phyloP scores from a whole-genome alignment of 2,113 vertebrate genomes.

The Gymnocephalus cernua region DNA sequence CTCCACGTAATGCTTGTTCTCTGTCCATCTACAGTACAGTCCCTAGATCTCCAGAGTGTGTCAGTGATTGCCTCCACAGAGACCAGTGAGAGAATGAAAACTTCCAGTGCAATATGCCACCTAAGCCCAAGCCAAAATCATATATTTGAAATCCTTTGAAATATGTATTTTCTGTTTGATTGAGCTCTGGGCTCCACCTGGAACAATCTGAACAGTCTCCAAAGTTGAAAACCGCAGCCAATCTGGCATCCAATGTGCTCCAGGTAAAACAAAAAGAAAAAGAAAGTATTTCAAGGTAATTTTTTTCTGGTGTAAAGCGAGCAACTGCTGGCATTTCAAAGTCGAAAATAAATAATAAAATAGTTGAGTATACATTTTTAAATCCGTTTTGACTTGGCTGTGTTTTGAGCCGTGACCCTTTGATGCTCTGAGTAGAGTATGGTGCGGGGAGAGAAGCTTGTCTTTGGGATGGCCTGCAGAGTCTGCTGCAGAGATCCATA shows the following conservation, averaged over 20 bases:
- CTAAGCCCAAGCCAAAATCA: constrained; percentile 57
- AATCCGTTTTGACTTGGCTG: constrained; percentile 29
- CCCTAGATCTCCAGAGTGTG: constrained; percentile 52
- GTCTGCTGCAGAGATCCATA: constrained; percentile 59
- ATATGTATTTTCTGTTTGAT: constrained; percentile 57
- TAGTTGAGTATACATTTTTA: constrained; percentile 32
- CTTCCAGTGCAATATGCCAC: constrained; percentile 63
- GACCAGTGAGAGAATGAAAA: constrained; percentile 48
- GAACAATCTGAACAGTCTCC: constrained; percentile 54
- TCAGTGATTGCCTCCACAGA: constrained; percentile 58
- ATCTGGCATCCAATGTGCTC: constrained; percentile 42
- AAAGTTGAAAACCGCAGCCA: constrained; percentile 57
- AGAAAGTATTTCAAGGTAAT: constrained; percentile 23
- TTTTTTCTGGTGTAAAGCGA: constrained; percentile 4
- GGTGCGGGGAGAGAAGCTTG: constrained; percentile 25
- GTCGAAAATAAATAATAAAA: constrained; percentile 45
- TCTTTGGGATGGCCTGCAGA: constrained; percentile 44
- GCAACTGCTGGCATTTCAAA: constrained; percentile 13
- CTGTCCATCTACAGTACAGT: constrained; percentile 53
- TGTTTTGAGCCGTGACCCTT: constrained; percentile 36
- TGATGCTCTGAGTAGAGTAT: constrained; percentile 16
- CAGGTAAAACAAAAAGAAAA: constrained; percentile 33
- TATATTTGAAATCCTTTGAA: constrained; percentile 70
- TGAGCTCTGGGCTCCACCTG: constrained; percentile 63
- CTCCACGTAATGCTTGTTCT: constrained; percentile 58